Percentiles rank a stretch among this genome's conserved stretches.
Conservation (phyloP, 2,888 invertebrate species). For the Lepetodrilus schrolli region DNA sequence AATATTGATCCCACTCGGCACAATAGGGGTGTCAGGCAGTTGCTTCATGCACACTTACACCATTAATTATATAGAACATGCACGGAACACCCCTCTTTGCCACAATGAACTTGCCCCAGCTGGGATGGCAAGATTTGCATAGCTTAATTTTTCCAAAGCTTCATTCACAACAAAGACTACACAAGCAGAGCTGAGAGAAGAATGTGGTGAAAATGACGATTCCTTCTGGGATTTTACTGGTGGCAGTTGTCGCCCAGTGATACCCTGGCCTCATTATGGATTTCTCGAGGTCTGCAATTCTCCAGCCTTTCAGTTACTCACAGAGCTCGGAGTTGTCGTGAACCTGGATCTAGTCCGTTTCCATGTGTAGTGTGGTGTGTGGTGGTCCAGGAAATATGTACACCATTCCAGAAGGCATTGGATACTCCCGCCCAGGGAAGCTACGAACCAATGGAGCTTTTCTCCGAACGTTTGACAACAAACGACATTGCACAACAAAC, state of each 20-base stretch:
- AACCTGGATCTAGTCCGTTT: constrained; percentile 3
- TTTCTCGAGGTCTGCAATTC: not conserved
- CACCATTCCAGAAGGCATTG: not conserved
- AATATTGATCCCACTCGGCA: constrained; percentile 4
- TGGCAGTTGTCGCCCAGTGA: not conserved
- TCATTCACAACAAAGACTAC: constrained; percentile 18
- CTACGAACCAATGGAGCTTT: constrained; percentile 65
- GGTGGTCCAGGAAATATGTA: not conserved
- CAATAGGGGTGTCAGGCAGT: constrained; percentile 1
- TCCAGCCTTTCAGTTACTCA: not conserved
- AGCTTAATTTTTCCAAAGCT: constrained; percentile 12
- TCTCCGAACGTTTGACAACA: constrained; percentile 55
- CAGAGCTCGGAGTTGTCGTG: not conserved
- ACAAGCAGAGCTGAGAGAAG: not conserved
- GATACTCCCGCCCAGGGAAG: constrained; percentile 29
- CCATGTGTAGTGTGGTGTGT: not conserved
- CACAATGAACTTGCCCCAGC: constrained; percentile 5
- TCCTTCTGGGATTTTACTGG: not conserved
- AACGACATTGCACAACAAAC: constrained; percentile 19
- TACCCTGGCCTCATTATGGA: not conserved
- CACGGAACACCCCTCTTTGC: not conserved
- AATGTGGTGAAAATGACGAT: not conserved
- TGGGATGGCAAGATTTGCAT: constrained; percentile 24
- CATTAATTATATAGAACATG: not conserved
- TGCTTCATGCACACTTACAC: too few relatives aligned